Evolutionary conservation across 2,888 invertebrate species (phyloP).

Genomic region (Zygogramma bicolorata): DNA sequence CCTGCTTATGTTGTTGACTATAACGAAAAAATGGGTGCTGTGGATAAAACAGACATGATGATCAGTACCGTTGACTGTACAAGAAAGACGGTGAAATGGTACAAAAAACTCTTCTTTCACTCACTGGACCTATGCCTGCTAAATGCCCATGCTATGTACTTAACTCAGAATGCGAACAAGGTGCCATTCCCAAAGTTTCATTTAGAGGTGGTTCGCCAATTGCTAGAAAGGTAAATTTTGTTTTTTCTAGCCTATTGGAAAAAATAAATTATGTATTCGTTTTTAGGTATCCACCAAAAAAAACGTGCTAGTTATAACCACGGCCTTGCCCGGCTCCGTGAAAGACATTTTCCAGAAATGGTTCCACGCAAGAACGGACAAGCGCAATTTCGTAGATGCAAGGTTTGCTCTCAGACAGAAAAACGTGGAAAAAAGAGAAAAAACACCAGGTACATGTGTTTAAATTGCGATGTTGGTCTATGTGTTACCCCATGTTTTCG

Average conservation of each 20-base stretch:
- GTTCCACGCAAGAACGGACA: slow-evolving; percentile 22
- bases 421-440: slow-evolving; percentile 23
- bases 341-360: neutral
- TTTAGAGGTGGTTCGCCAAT: slow-evolving; percentile 27
- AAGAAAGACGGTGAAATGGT: slow-evolving; percentile 57
- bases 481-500: slow-evolving; percentile 28
- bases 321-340: neutral
- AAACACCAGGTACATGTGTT: slow-evolving; percentile 31
- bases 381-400: slow-evolving; percentile 24
- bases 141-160: slow-evolving; percentile 41
- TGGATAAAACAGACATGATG: slow-evolving; percentile 18
- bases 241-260: neutral
- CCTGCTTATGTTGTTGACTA: slow-evolving; percentile 14
- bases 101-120: slow-evolving; percentile 59
- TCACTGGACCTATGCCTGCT: slow-evolving; percentile 51
- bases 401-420: slow-evolving; percentile 28
- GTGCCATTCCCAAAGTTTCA: slow-evolving; percentile 32
- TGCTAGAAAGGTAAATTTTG: slow-evolving; percentile 23
- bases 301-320: neutral
- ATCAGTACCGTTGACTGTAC: slow-evolving; percentile 45
- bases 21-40: slow-evolving; percentile 4
- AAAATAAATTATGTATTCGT: slow-evolving; percentile 8
- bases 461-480: slow-evolving; percentile 30
- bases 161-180: slow-evolving; percentile 15
- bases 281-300: slow-evolving; percentile 1